Base-by-base conservation (phyloP, 2,113 vertebrate species). In the Leucopternis melanops region DNA sequence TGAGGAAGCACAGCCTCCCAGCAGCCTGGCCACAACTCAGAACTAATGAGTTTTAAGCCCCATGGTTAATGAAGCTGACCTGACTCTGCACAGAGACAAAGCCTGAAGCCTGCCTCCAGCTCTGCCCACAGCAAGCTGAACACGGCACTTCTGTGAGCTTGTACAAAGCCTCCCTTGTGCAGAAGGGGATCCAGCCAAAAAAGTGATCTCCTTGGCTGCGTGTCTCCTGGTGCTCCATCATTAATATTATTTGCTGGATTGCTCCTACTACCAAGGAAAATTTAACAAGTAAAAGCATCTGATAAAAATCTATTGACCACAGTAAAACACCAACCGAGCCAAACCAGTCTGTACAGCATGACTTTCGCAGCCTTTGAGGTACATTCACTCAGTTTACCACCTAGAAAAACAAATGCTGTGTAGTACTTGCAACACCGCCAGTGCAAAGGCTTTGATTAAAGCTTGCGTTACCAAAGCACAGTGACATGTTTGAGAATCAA, bases 161-260 rank as follows among this genome's bases (percentile, higher is more conserved):
- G 2, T 66, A 95, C 88, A 92, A 92, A 96, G 91, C 57, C 62
- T 45, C 66, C 62, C 91, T 92, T 94, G 88, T 90, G 82, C 52
- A 67, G 47, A 29, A 74, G 61, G 31, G 42, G 59, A 92, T 85
- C 81, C 57, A 32, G 82, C 61, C 88, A 88, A 81, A 79, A 61
- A 54, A 92, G 42, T 3, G 40, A 79, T 81, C 86, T 85, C 66
- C 86, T 90, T 82, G 74, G 74, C 79, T 75, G 49, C 16, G 0
- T 47, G 32, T 55, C 71, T 81, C n/a, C 80, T 65, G 26, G 44
- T 59, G 62, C 71, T 83, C 63, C 63, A 77, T 71, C 52, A 21
- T 86, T 94, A 90, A 58, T 73, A 72, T 42, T 86, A 69, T 75
- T 86, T 86, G 29, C 58, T 59, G 71, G 62, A 59, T 86, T 75